Conservation (phyloP, 1,140 invertebrate genomes). For the Streblospio benedicti region DNA sequence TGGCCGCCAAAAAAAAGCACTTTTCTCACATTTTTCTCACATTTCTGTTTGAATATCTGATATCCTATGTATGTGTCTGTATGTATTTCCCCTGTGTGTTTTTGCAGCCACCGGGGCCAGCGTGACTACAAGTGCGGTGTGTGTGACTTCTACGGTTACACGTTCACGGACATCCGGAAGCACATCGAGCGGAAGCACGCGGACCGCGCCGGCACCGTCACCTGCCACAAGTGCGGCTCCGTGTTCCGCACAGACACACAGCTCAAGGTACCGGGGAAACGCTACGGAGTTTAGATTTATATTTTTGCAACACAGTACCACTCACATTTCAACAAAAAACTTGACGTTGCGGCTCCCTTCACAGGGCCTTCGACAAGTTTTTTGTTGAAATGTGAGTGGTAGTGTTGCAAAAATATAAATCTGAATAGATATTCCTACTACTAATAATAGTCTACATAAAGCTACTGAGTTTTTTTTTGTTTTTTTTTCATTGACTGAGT, state of each 20-base stretch:
- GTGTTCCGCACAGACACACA: constrained; percentile 33
- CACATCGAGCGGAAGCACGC: constrained; percentile 48
- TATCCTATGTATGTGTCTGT: background rate
- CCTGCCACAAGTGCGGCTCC: constrained; percentile 42
- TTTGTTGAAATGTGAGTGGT: background rate
- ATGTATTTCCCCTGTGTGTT: background rate
- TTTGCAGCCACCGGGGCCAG: constrained; percentile 27
- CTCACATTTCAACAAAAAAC: background rate
- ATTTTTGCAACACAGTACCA: background rate
- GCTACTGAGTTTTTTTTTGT: too few species aligned
- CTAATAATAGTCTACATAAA: too few species aligned
- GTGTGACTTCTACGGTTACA: constrained; percentile 49
- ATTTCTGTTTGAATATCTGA: background rate
- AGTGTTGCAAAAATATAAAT: too few species aligned
- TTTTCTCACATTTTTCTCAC: too few species aligned
- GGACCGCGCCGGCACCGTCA: constrained; percentile 21
- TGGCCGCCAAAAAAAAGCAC: constrained; percentile 49
- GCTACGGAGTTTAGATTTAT: background rate
- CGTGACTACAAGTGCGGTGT: constrained; percentile 42
- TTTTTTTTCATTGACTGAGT: too few species aligned
- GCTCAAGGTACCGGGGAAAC: constrained; percentile 28
- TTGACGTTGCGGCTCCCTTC: background rate
- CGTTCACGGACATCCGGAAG: constrained; percentile 49
- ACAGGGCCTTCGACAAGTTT: background rate
- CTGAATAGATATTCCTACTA: too few species aligned